Evolutionary conservation across 1,140 invertebrate species (phyloP).

Genomic region (Diorhabda sublineata): DNA sequence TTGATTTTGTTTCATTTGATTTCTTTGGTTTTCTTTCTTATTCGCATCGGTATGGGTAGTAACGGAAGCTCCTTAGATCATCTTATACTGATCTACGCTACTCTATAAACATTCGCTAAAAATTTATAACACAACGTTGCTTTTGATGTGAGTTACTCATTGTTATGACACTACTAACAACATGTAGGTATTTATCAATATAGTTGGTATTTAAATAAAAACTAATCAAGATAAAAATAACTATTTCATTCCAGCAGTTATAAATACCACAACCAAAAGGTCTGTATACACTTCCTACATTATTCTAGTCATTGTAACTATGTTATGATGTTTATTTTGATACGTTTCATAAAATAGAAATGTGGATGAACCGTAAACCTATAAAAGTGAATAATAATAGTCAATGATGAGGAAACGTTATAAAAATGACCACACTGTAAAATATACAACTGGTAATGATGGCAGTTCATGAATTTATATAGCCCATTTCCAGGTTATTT

Average conservation of each 20-base stretch:
- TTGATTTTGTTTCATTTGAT: too few species aligned
- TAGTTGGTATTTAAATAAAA: too few species aligned
- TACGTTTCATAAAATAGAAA: neutral
- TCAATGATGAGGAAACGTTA: neutral
- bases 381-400: conserved; percentile 3
- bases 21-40: too few species aligned
- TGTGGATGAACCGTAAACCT: neutral
- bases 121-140: too few species aligned
- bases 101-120: too few species aligned
- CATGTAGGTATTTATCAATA: too few species aligned
- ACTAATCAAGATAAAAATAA: neutral
- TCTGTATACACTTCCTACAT: neutral
- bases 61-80: too few species aligned
- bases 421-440: conserved; percentile 2
- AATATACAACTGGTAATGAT: neutral
- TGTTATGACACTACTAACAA: too few species aligned
- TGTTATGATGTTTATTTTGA: neutral
- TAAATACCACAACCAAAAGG: neutral
- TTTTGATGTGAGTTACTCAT: too few species aligned
- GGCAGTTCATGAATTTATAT: neutral
- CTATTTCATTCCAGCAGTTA: neutral
- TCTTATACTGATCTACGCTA: too few species aligned
- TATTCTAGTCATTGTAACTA: neutral
- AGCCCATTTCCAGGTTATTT: neutral
- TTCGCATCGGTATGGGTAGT: too few species aligned